Percentiles rank a stretch among this genome's conserved stretches.
Conservation (phyloP, 2,888 invertebrate species). For the Urechis unicinctus region DNA sequence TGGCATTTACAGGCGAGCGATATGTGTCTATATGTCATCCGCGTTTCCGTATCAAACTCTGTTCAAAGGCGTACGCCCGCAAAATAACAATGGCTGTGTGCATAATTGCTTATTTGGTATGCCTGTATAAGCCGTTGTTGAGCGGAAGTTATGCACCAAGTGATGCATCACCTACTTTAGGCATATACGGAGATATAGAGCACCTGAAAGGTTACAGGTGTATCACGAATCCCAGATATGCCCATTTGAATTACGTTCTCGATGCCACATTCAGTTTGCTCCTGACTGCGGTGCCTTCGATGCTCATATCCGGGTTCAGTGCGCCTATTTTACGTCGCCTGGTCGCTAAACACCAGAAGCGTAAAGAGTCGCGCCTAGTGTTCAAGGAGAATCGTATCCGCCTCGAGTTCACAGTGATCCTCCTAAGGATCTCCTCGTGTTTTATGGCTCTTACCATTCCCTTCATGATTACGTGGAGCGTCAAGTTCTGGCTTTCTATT, state of each 20-base stretch:
- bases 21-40: conserved; percentile 42
- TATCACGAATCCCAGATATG: conserved; percentile 17
- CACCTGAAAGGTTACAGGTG: too few species aligned
- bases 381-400: conserved; percentile 10
- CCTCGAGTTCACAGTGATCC: conserved; percentile 39
- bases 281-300: conserved; percentile 12
- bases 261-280: conserved; percentile 33
- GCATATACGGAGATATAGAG: too few species aligned
- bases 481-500: conserved; percentile 2
- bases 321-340: conserved; percentile 34
- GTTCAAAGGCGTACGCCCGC: conserved; percentile 30
- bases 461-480: conserved; percentile 38
- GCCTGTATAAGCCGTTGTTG: conserved; percentile 33
- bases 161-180: not conserved
- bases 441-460: conserved; percentile 41
- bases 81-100: conserved; percentile 27
- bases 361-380: not conserved
- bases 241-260: conserved; percentile 27
- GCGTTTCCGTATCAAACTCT: conserved; percentile 28
- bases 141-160: conserved; percentile 16
- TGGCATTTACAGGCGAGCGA: conserved; percentile 38
- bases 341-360: conserved; percentile 22
- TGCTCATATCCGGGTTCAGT: conserved; percentile 25
- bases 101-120: conserved; percentile 22
- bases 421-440: conserved; percentile 39